phyloP scores from a whole-genome alignment of 2,888 invertebrate genomes.

The Eudemis profundana region DNA sequence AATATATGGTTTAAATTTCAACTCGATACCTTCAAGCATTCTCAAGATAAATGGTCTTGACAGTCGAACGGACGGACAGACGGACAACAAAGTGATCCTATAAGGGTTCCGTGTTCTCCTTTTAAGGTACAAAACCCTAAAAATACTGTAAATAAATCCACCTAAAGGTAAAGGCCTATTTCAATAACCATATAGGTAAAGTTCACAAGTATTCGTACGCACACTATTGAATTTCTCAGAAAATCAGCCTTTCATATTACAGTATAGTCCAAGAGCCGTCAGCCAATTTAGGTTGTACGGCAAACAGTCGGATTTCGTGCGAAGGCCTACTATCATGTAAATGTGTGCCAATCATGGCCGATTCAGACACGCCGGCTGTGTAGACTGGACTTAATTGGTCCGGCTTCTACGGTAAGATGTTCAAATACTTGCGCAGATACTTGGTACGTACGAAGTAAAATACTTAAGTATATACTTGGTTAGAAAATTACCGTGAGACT shows the following conservation, averaged over 20 bases:
- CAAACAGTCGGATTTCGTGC: constrained; percentile 24
- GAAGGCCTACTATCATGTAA: constrained; percentile 36
- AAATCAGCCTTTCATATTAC: background rate
- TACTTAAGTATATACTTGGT: background rate
- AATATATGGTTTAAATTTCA: no score
- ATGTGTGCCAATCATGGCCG: constrained; percentile 32
- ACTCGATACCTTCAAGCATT: no score
- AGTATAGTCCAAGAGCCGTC: background rate
- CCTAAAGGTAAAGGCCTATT: no score
- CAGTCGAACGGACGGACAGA: no score
- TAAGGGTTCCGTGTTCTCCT: no score
- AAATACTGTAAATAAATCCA: no score
- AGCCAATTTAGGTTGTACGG: constrained; percentile 6
- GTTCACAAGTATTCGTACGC: no score
- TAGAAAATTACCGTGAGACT: no score
- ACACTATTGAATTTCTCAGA: background rate
- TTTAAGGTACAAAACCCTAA: no score
- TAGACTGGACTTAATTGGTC: constrained; percentile 12
- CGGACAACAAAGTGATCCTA: no score
- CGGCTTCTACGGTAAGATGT: background rate
- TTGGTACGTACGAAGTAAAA: constrained; percentile 6
- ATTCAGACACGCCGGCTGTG: constrained; percentile 21
- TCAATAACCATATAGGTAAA: no score
- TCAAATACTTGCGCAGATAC: background rate
- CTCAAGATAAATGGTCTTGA: no score